Percentiles rank a stretch among this genome's conserved stretches.
These are phyloP conservation scores for Bombus picipes DNA, from an alignment of 1,140 invertebrate genomes.

Conservation along the genomic window DNA sequence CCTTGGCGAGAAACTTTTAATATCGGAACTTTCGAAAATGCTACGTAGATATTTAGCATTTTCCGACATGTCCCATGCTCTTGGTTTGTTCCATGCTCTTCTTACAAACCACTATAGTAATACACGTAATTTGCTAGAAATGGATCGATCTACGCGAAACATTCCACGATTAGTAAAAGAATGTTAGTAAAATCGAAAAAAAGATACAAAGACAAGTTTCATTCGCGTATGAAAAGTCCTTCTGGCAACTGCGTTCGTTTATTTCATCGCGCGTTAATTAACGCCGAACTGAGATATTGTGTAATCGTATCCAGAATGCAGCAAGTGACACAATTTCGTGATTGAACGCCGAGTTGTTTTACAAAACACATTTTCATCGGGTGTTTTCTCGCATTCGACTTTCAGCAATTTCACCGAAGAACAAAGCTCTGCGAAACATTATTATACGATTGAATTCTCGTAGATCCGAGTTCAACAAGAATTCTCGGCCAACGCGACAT, in stretches of 20 bases:
- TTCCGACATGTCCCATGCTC: too few species aligned
- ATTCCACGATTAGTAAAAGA: background rate
- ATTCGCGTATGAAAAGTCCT: background rate
- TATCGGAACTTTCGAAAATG: too few species aligned
- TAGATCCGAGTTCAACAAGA: too few species aligned
- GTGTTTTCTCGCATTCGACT: background rate
- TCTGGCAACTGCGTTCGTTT: too few species aligned
- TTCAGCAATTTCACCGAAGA: background rate
- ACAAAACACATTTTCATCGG: background rate
- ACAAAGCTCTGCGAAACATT: background rate
- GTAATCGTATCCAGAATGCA: background rate
- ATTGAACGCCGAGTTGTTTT: background rate
- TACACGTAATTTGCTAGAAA: background rate
- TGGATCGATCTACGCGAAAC: background rate
- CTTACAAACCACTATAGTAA: too few species aligned
- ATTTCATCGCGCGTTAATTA: slow-evolving; percentile 14
- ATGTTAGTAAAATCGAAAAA: background rate
- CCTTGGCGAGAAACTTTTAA: background rate
- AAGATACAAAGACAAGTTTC: background rate
- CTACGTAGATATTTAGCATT: too few species aligned
- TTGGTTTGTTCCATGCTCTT: too few species aligned
- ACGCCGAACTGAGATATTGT: background rate
- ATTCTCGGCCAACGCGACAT: too few species aligned
- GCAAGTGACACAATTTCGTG: background rate
- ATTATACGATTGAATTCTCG: background rate